Conservation (phyloP, 1,140 invertebrate species). For the Aethina tumida region DNA sequence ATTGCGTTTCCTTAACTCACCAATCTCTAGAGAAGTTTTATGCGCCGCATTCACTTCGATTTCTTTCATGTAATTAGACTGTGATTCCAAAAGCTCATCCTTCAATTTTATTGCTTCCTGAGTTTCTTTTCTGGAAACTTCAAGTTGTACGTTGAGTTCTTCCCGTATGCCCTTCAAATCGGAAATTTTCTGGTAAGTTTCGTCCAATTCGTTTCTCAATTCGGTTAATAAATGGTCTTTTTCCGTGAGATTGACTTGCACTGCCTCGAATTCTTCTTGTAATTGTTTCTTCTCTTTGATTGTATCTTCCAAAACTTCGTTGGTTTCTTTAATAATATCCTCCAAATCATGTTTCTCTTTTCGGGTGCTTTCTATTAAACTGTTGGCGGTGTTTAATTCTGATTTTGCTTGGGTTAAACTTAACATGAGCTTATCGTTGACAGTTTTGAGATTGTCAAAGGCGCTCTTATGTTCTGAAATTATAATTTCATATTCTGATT, state of each 20-base stretch:
- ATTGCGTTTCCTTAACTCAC: constrained; percentile 15
- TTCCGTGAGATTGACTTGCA: neutral
- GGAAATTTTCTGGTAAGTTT: constrained; percentile 11
- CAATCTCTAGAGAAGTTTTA: constrained; percentile 18
- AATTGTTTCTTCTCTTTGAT: constrained; percentile 4
- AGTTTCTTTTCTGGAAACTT: constrained; percentile 14
- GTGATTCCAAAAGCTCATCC: constrained; percentile 18
- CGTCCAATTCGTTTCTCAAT: constrained; percentile 8
- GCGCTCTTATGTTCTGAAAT: neutral
- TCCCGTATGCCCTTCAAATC: too few species aligned
- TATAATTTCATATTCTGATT: neutral
- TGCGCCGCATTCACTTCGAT: constrained; percentile 19
- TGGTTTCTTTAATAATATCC: neutral
- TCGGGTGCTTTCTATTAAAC: neutral
- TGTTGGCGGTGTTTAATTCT: neutral
- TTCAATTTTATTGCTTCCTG: constrained; percentile 18
- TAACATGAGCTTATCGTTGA: neutral
- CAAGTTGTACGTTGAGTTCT: too few species aligned
- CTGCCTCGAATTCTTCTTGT: constrained; percentile 2
- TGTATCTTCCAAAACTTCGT: neutral
- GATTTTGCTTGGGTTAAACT: neutral
- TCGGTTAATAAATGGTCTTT: neutral
- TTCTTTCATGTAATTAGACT: constrained; percentile 23
- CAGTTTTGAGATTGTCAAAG: neutral
- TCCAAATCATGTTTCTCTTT: constrained; percentile 1